These are phyloP conservation scores for Andrena cerasifolii DNA, from an alignment of 1,140 invertebrate genomes.

Conservation along the genomic window DNA sequence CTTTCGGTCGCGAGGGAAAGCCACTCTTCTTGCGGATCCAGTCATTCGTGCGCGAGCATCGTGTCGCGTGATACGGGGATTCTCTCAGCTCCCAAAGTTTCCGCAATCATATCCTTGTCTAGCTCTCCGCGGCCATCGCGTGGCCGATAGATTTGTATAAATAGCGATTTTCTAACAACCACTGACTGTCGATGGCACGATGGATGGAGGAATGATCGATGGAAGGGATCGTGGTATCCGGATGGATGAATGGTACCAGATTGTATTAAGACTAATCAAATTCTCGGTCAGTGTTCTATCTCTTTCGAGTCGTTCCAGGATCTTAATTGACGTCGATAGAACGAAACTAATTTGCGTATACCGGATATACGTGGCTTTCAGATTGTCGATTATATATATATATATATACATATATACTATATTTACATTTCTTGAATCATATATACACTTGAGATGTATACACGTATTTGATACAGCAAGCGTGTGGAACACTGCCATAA, in stretches of 20 bases:
- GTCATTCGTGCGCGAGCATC: not conserved
- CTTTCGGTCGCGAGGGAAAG: not conserved
- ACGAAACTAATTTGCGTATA: constrained; percentile 11
- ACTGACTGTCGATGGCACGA: not conserved
- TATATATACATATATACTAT: constrained; percentile 26
- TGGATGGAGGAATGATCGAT: no score
- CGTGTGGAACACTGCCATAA: constrained; percentile 38
- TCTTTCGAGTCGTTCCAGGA: no score
- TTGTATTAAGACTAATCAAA: no score
- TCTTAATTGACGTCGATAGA: no score
- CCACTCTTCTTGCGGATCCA: not conserved
- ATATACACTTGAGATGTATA: constrained; percentile 47
- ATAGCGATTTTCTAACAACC: constrained; percentile 39
- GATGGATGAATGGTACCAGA: no score
- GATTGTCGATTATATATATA: constrained; percentile 34
- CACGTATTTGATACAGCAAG: constrained; percentile 48
- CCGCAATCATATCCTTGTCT: constrained; percentile 50
- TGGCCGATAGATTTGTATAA: constrained; percentile 35
- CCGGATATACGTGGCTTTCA: constrained; percentile 31
- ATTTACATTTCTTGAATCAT: constrained; percentile 50
- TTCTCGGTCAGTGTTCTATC: no score
- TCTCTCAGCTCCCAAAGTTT: constrained; percentile 34
- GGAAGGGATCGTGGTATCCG: not conserved
- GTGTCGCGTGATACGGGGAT: constrained; percentile 34
- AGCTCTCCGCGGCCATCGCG: not conserved